Percentiles rank a stretch among this genome's conserved stretches.
These are phyloP conservation scores for Pygmarrhopalites habei DNA, from an alignment of 1,140 invertebrate genomes.

Conservation along the genomic window DNA sequence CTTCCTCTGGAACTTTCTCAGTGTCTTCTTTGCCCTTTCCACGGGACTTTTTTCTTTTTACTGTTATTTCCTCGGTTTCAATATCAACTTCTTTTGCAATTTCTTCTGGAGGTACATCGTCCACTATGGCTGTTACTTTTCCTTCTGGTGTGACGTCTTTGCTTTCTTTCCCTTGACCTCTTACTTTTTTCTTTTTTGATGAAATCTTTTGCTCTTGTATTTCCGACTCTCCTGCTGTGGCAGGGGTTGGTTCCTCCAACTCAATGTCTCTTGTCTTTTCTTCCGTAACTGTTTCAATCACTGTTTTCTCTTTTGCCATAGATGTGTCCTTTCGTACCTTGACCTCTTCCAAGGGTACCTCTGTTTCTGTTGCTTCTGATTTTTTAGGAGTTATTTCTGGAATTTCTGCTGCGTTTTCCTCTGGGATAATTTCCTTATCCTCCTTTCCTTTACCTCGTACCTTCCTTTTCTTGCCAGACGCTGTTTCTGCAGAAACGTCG, in stretches of 20 bases:
- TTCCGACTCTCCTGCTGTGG: slow-evolving; percentile 6
- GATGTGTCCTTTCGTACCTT: slow-evolving; percentile 1
- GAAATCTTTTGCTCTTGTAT: slow-evolving; percentile 22
- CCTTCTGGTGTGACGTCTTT: slow-evolving; percentile 10
- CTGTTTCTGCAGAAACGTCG: neutral
- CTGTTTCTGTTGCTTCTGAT: neutral
- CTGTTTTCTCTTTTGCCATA: neutral
- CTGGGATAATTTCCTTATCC: neutral
- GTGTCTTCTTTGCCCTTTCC: slow-evolving; percentile 1
- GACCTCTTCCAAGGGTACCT: neutral
- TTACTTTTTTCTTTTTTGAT: slow-evolving; percentile 25
- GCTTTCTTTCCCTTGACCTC: neutral
- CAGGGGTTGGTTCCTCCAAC: neutral
- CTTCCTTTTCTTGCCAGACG: slow-evolving; percentile 10
- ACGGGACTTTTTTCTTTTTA: neutral
- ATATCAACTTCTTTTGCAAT: neutral
- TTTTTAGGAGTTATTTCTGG: slow-evolving; percentile 1
- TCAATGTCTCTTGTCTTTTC: slow-evolving; percentile 2
- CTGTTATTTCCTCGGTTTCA: neutral
- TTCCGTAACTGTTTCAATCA: neutral
- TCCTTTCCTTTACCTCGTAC: slow-evolving; percentile 1
- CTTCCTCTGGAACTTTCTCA: slow-evolving; percentile 6
- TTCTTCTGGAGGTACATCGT: slow-evolving; percentile 7
- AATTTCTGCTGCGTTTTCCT: slow-evolving; percentile 10
- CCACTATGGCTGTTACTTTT: neutral